These are phyloP conservation scores for Zonitis immaculata DNA, from an alignment of 2,888 invertebrate species.

Conservation along the genomic window DNA sequence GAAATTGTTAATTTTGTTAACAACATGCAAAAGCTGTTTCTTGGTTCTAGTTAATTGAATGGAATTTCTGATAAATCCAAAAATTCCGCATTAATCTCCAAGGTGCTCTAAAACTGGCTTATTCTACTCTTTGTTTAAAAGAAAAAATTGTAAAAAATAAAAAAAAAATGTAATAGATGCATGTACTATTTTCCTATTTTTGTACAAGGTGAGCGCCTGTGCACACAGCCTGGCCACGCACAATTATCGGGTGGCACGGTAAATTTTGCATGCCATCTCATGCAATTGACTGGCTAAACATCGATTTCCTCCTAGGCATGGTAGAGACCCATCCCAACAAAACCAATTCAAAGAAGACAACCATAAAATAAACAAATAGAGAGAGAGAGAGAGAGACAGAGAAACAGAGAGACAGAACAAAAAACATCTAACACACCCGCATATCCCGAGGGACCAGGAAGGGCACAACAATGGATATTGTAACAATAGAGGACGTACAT, in stretches of 20 bases:
- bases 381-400: background rate
- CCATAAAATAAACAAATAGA: slow-evolving; percentile 6
- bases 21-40: no score
- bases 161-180: background rate
- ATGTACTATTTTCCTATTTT: slow-evolving; percentile 10
- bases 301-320: slow-evolving; percentile 26
- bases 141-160: no score
- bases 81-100: no score
- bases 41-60: no score
- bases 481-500: slow-evolving; percentile 50
- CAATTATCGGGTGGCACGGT: slow-evolving; percentile 35
- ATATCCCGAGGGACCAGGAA: slow-evolving; percentile 22
- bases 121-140: no score
- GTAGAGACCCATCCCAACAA: slow-evolving; percentile 16
- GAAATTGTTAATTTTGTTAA: no score
- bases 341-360: slow-evolving; percentile 3
- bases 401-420: background rate
- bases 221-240: slow-evolving; percentile 71
- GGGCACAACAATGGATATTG: slow-evolving; percentile 16
- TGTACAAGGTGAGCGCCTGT: slow-evolving; percentile 45
- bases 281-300: slow-evolving; percentile 44
- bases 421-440: slow-evolving; percentile 18
- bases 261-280: slow-evolving; percentile 36
- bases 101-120: no score
- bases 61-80: no score